A percentile compares a stretch with the other conserved stretches of the same genome.
phyloP scores from a whole-genome alignment of 2,113 vertebrate genomes.

The Phylloscopus trochilus region DNA sequence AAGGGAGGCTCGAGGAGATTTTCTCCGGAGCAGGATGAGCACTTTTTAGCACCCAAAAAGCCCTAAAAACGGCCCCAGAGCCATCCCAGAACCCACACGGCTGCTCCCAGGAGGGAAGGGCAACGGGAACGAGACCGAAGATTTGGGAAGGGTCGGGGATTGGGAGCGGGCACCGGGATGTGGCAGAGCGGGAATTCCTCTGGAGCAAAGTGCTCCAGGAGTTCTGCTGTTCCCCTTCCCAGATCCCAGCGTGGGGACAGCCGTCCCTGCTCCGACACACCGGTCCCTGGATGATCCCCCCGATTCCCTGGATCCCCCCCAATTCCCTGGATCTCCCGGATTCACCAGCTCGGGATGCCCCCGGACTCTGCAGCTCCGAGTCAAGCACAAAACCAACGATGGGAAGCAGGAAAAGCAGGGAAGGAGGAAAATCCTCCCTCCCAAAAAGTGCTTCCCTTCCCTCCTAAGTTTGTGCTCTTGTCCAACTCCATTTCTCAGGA shows the following conservation, averaged over 20 bases:
- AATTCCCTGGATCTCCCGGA: too few species aligned
- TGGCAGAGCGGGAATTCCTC: background rate
- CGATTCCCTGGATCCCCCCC: too few species aligned
- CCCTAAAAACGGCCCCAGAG: background rate
- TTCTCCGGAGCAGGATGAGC: background rate
- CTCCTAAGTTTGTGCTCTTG: background rate
- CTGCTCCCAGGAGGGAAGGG: background rate
- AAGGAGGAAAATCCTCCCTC: background rate
- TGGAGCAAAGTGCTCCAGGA: background rate
- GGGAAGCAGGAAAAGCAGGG: background rate
- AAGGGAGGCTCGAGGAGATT: background rate
- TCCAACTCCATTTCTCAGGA: fast-evolving
- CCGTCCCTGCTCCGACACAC: fast-evolving
- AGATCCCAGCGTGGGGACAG: fast-evolving
- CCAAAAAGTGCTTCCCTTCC: background rate
- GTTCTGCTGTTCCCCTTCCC: background rate
- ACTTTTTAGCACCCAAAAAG: background rate
- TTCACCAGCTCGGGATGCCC: background rate
- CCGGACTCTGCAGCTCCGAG: background rate
- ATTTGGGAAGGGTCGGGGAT: background rate
- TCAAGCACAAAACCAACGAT: fast-evolving
- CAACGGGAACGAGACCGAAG: fast-evolving
- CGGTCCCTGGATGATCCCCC: fast-evolving
- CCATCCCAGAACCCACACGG: fast-evolving
- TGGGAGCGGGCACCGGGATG: fast-evolving